Evolutionary conservation across 2,113 vertebrate species (phyloP).

Genomic region (Piprites chloris): DNA sequence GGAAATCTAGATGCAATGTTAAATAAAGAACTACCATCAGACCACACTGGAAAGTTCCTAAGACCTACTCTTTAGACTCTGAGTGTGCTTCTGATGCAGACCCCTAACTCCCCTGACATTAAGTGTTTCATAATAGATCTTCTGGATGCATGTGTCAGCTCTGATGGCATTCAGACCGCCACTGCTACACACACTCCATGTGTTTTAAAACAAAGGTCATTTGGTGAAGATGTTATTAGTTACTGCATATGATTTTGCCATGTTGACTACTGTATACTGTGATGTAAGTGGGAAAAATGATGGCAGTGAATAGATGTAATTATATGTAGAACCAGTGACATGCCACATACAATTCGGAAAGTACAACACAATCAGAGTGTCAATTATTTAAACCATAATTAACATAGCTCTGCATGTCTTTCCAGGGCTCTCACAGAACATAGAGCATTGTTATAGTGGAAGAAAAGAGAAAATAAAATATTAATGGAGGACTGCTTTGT

Average conservation of each 20-base stretch:
- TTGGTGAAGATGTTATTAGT: slow-evolving; percentile 21
- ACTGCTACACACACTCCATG: not conserved
- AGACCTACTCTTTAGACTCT: not conserved
- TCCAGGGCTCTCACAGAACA: slow-evolving; percentile 77
- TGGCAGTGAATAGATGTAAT: slow-evolving; percentile 64
- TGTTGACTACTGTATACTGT: slow-evolving; percentile 2
- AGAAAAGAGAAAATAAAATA: slow-evolving; percentile 95
- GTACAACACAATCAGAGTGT: slow-evolving; percentile 73
- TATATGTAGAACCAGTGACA: slow-evolving; percentile 59
- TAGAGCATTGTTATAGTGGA: slow-evolving; percentile 87
- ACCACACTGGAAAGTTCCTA: slow-evolving; percentile 35
- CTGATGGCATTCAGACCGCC: not conserved
- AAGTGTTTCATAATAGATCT: slow-evolving; percentile 39
- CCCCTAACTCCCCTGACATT: slow-evolving; percentile 25
- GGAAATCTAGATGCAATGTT: not conserved
- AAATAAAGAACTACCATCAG: slow-evolving; percentile 31
- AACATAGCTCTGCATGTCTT: slow-evolving; percentile 85
- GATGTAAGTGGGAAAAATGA: slow-evolving; percentile 47
- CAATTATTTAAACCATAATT: slow-evolving; percentile 84
- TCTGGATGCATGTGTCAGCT: slow-evolving; percentile 24
- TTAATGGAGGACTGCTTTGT: slow-evolving; percentile 92
- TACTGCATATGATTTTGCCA: not conserved
- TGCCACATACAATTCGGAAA: slow-evolving; percentile 62
- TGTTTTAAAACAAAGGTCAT: slow-evolving; percentile 54
- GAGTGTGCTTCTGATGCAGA: slow-evolving; percentile 7